Conservation (phyloP, 2,888 invertebrate genomes). For the Cancer borealis region DNA sequence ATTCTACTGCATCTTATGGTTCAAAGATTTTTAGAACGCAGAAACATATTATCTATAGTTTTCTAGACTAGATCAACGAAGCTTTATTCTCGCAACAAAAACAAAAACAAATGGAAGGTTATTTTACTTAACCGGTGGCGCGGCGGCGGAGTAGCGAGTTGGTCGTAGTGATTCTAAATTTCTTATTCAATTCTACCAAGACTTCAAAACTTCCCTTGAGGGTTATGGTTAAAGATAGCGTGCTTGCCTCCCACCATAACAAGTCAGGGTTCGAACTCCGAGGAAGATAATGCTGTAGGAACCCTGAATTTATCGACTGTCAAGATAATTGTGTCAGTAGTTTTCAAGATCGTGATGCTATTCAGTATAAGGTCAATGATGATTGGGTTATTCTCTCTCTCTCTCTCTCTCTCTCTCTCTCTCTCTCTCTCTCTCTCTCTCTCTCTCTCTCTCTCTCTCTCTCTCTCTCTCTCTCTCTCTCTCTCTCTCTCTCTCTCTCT, state of each 20-base stretch:
- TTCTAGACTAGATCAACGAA: no score
- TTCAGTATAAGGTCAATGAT: neutral
- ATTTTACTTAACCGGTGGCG: neutral
- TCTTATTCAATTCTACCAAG: no score
- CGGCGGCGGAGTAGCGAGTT: neutral
- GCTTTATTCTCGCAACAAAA: no score
- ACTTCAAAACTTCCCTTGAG: no score
- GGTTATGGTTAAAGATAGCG: no score
- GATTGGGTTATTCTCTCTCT: neutral
- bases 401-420: constrained; percentile 1
- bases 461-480: constrained; percentile 6
- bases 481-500: constrained; percentile 15
- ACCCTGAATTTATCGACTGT: neutral
- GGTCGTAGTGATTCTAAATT: no score
- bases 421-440: neutral
- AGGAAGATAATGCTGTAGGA: neutral
- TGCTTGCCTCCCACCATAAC: neutral
- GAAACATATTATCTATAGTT: no score
- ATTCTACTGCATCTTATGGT: no score
- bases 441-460: constrained; percentile 1
- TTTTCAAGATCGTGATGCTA: neutral
- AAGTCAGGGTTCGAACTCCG: neutral
- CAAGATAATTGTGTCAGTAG: neutral
- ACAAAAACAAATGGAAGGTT: neutral
- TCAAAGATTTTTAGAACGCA: no score